These are phyloP conservation scores for Cyprinella venusta DNA, from an alignment of 2,797 vertebrate species.

Conservation along the genomic window DNA sequence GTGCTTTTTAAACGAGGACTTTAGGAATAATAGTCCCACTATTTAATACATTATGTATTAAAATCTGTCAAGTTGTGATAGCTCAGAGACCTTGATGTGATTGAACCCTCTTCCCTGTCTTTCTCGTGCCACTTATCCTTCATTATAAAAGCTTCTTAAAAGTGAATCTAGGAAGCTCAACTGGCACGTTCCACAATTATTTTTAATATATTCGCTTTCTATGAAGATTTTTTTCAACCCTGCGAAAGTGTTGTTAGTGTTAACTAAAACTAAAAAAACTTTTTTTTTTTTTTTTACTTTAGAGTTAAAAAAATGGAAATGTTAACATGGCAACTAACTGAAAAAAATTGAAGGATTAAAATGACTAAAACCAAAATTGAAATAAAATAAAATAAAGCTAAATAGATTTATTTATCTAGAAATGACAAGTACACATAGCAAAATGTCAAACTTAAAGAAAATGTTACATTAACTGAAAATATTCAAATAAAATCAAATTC, in stretches of 20 bases:
- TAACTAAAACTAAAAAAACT: neutral
- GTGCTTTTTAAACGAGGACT: slow-evolving; percentile 19
- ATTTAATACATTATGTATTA: slow-evolving; percentile 35
- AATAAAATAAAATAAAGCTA: neutral
- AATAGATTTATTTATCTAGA: neutral
- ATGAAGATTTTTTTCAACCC: neutral
- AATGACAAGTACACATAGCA: neutral
- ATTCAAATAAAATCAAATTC: neutral
- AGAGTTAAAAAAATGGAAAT: too few species aligned
- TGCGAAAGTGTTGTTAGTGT: neutral
- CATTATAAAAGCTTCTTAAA: slow-evolving; percentile 16
- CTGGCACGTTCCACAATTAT: neutral
- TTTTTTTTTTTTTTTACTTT: neutral
- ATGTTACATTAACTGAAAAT: neutral
- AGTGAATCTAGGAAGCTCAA: neutral
- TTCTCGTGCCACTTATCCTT: neutral
- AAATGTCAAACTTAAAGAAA: neutral
- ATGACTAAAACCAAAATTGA: neutral
- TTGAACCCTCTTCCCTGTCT: slow-evolving; percentile 3
- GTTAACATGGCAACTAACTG: neutral
- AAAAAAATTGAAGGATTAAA: neutral
- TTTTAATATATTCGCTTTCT: neutral
- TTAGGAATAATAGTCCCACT: slow-evolving; percentile 15
- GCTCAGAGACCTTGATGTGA: slow-evolving; percentile 12
- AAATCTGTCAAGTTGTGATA: slow-evolving; percentile 6